Conservation (phyloP, 2,797 vertebrate genomes). For the Miichthys miiuy region DNA sequence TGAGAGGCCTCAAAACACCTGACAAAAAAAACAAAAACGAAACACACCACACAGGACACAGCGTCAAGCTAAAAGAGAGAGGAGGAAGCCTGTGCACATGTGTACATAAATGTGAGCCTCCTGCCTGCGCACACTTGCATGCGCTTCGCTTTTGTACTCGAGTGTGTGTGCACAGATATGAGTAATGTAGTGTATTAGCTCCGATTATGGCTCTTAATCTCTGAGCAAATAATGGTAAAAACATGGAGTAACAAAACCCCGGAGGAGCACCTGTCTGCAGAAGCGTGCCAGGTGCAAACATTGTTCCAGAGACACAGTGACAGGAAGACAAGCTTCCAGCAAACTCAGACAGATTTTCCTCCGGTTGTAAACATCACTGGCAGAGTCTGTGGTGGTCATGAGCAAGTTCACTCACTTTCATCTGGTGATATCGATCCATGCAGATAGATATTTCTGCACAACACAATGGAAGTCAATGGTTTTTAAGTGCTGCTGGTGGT, state of each 20-base stretch:
- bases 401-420: not conserved
- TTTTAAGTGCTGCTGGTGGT: not conserved
- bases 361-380: slow-evolving; percentile 33
- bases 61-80: slow-evolving; percentile 47
- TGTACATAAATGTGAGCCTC: slow-evolving; percentile 61
- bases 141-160: slow-evolving; percentile 67
- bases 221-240: slow-evolving; percentile 83
- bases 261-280: slow-evolving; percentile 84
- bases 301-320: slow-evolving; percentile 65
- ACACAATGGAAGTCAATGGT: not conserved
- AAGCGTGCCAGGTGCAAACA: slow-evolving; percentile 86
- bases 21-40: slow-evolving; percentile 71
- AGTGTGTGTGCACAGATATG: slow-evolving; percentile 75
- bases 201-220: slow-evolving; percentile 83
- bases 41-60: slow-evolving; percentile 78
- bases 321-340: slow-evolving; percentile 53
- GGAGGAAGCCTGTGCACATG: slow-evolving; percentile 45
- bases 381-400: not conserved
- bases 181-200: slow-evolving; percentile 77
- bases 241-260: slow-evolving; percentile 74
- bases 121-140: slow-evolving; percentile 44
- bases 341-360: slow-evolving; percentile 48
- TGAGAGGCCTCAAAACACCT: slow-evolving; percentile 87
- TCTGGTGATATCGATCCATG: not conserved
- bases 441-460: not conserved